Percentiles rank a stretch among this genome's conserved stretches.
These are phyloP conservation scores for Oopsacas minuta DNA, from an alignment of 37 sponge, comb jelly and placozoan genomes.

Conservation along the genomic window DNA sequence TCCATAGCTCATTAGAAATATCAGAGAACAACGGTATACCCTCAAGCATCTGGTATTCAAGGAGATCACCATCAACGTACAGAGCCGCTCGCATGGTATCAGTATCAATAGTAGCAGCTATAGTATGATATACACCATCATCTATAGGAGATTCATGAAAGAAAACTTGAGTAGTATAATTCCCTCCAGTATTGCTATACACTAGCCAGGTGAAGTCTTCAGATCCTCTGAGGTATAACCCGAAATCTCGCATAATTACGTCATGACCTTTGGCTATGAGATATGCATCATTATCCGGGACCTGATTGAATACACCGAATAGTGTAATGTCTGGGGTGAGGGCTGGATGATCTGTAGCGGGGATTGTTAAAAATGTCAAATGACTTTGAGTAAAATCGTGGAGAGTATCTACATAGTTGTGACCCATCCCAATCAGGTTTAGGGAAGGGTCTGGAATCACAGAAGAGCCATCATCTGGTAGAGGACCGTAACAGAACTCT, in stretches of 20 bases:
- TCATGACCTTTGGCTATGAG: slow-evolving; percentile 51
- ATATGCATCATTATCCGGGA: slow-evolving; percentile 50
- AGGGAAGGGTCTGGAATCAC: neutral
- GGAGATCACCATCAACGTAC: slow-evolving; percentile 48
- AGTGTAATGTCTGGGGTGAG: slow-evolving; percentile 48
- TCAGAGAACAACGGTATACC: neutral
- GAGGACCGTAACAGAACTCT: slow-evolving; percentile 1
- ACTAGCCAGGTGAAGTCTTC: slow-evolving; percentile 35
- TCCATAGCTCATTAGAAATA: slow-evolving; percentile 40
- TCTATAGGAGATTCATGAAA: slow-evolving; percentile 40
- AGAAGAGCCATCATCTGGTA: neutral
- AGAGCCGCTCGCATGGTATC: slow-evolving; percentile 35
- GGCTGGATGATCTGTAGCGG: slow-evolving; percentile 24
- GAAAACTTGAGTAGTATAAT: slow-evolving; percentile 36
- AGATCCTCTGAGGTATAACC: slow-evolving; percentile 46
- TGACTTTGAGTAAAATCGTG: slow-evolving; percentile 19
- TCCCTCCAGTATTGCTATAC: slow-evolving; percentile 33
- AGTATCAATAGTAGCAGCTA: slow-evolving; percentile 51
- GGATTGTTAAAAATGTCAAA: slow-evolving; percentile 27
- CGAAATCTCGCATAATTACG: slow-evolving; percentile 48
- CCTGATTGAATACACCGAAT: slow-evolving; percentile 52
- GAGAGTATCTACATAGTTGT: neutral
- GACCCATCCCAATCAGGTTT: neutral
- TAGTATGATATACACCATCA: slow-evolving; percentile 36
- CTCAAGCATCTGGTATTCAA: slow-evolving; percentile 4